Percentiles rank a stretch among this genome's conserved stretches.
Conservation (phyloP, 2,888 invertebrate genomes). For the Dryocosmus kuriphilus region DNA sequence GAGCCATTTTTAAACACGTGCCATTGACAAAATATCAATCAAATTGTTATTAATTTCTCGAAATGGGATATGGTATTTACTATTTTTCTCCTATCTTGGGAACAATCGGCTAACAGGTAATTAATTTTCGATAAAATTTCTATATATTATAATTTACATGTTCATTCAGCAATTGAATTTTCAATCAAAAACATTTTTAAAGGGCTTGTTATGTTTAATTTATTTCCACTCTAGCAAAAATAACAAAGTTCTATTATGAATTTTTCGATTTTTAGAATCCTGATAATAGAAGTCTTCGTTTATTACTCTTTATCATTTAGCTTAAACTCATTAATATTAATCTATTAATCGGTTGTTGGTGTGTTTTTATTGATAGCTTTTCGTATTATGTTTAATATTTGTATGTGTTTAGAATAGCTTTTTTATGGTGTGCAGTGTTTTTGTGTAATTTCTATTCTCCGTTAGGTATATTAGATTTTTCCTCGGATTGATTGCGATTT, state of each 20-base stretch:
- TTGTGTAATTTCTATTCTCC: too few species aligned
- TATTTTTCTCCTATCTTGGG: conserved; percentile 89
- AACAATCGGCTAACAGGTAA: conserved; percentile 87
- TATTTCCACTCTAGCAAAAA: neutral
- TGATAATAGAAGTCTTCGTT: neutral
- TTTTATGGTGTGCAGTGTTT: neutral
- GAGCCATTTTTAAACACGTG: too few species aligned
- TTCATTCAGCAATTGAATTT: neutral
- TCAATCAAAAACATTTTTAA: neutral
- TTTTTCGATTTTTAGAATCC: neutral
- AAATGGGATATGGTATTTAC: conserved; percentile 85
- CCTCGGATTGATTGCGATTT: conserved; percentile 1
- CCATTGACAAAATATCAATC: neutral
- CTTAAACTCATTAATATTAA: too few species aligned
- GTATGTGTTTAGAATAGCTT: neutral
- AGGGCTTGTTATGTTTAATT: too few species aligned
- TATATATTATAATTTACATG: neutral
- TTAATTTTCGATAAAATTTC: neutral
- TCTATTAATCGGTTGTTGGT: too few species aligned
- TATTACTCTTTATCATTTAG: neutral
- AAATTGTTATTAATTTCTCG: neutral
- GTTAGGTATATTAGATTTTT: too few species aligned
- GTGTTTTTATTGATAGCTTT: neutral
- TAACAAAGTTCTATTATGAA: neutral
- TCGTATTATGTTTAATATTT: neutral